phyloP scores from a whole-genome alignment of 1,140 invertebrate species.

The Tetramorium parvispinum region DNA sequence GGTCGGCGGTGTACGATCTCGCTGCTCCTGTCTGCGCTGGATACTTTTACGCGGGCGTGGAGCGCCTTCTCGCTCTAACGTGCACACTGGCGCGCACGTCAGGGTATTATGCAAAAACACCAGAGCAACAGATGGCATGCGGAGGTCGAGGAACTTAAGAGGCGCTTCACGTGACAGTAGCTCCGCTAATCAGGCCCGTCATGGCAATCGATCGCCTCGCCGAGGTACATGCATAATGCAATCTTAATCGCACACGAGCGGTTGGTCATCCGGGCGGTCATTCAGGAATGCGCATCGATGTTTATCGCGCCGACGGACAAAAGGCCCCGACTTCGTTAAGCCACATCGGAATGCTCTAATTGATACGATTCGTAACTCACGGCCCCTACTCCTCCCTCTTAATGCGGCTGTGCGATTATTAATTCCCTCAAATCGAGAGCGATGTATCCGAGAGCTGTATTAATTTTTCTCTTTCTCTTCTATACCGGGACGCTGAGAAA shows the following conservation, averaged over 20 bases:
- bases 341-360: conserved; percentile 27
- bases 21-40: background rate
- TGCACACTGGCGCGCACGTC: background rate
- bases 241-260: conserved; percentile 42
- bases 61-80: background rate
- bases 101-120: conserved; percentile 37
- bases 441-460: background rate
- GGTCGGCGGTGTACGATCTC: background rate
- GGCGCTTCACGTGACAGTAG: conserved; percentile 22
- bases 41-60: background rate
- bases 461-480: background rate
- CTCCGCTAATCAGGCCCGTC: conserved; percentile 9
- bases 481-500: background rate
- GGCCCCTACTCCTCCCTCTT: background rate
- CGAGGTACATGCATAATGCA: conserved; percentile 26
- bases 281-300: conserved; percentile 30
- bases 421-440: background rate
- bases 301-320: background rate
- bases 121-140: conserved; percentile 61
- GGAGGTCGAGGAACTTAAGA: conserved; percentile 50
- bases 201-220: conserved; percentile 49
- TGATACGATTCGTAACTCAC: conserved; percentile 31
- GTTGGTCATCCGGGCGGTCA: background rate
- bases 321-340: background rate
- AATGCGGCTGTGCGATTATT: background rate